Conservation (phyloP, 2,888 invertebrate genomes). For the Hydrotaea diabolus region DNA sequence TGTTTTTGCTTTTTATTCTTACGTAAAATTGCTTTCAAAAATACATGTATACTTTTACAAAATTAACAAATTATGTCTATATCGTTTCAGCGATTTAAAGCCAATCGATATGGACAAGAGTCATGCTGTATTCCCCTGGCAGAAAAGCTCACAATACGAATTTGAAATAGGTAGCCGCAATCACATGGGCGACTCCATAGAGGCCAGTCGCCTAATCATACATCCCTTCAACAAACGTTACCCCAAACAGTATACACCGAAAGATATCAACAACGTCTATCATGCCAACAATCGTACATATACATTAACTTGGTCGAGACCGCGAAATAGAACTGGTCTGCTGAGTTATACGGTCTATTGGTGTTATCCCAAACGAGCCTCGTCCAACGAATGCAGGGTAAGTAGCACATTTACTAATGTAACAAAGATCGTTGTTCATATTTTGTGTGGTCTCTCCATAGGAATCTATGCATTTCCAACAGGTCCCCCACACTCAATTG, state of each 20-base stretch:
- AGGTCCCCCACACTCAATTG: conserved; percentile 78
- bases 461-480: conserved; percentile 84
- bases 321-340: conserved; percentile 79
- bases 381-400: conserved; percentile 84
- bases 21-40: too few species aligned
- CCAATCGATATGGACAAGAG: conserved; percentile 70
- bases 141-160: conserved; percentile 71
- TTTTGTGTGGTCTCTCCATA: conserved; percentile 69
- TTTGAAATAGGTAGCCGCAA: conserved; percentile 75
- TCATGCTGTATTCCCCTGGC: conserved; percentile 74
- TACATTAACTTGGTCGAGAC: conserved; percentile 88
- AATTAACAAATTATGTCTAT: too few species aligned
- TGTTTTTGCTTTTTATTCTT: too few species aligned
- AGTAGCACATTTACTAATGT: conserved; percentile 8
- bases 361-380: conserved; percentile 84
- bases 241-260: conserved; percentile 69
- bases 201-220: conserved; percentile 73
- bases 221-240: conserved; percentile 70
- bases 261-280: conserved; percentile 83
- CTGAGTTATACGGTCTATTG: conserved; percentile 91
- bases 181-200: conserved; percentile 72
- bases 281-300: conserved; percentile 84
- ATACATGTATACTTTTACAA: too few species aligned
- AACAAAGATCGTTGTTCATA: background rate
- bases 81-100: conserved; percentile 53